Conservation (phyloP, 2,113 vertebrate genomes). For the Microcebus ravelobensis region DNA sequence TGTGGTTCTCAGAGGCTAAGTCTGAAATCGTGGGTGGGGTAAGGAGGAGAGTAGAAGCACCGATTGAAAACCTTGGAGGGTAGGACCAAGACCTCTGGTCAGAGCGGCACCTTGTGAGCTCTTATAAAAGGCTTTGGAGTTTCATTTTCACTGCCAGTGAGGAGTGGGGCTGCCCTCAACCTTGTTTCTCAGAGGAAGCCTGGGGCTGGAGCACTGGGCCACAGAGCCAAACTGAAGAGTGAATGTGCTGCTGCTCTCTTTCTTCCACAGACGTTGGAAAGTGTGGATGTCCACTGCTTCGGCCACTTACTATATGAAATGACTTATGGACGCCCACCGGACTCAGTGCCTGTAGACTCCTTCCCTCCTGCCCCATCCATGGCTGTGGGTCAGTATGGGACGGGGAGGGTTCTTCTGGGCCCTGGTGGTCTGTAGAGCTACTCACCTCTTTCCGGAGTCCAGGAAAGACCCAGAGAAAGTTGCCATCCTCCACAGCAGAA, state of each 20-base stretch:
- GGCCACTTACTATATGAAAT: constrained; percentile 98
- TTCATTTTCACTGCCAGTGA: neutral
- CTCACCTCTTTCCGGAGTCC: neutral
- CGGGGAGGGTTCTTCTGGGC: neutral
- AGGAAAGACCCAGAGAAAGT: neutral
- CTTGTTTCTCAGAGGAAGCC: neutral
- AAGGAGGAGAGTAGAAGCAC: neutral
- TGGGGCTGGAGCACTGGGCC: neutral
- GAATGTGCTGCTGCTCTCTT: neutral
- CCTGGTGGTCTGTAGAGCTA: neutral
- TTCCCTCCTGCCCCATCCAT: constrained; percentile 89
- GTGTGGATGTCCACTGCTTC: constrained; percentile 95
- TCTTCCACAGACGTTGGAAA: constrained; percentile 91
- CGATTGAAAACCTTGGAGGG: neutral
- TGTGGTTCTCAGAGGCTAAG: neutral
- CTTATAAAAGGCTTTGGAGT: neutral
- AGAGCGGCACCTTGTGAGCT: neutral
- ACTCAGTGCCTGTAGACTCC: constrained; percentile 90
- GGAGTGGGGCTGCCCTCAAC: neutral
- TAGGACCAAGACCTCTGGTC: neutral
- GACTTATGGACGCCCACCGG: constrained; percentile 94
- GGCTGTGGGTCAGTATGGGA: constrained; percentile 90
- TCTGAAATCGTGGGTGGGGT: neutral
- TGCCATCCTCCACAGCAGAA: neutral
- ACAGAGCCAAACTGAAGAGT: neutral